Conservation (phyloP, 2,113 vertebrate genomes). For the Mus spicilegus region DNA sequence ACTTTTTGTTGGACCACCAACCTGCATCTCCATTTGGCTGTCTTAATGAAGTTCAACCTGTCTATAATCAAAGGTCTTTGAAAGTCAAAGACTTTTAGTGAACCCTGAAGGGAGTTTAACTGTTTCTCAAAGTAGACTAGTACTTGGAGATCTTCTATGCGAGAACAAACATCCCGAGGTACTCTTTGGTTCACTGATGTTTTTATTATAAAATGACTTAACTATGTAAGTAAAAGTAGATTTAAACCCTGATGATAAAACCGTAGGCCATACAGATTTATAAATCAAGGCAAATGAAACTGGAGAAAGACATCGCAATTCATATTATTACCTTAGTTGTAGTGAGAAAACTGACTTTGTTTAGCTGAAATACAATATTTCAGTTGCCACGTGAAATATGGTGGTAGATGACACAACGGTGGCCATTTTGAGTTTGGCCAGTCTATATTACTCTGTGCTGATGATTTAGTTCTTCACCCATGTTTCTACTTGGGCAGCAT, state of each 20-base stretch:
- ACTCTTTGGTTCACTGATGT: background rate
- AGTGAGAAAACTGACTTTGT: background rate
- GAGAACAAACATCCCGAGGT: background rate
- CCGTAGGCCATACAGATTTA: background rate
- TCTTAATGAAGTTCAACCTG: background rate
- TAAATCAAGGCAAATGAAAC: constrained; percentile 20
- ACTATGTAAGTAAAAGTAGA: background rate
- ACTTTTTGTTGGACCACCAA: background rate
- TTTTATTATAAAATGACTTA: constrained; percentile 51
- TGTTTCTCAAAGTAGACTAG: constrained; percentile 54
- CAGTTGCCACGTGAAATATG: background rate
- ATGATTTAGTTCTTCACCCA: background rate
- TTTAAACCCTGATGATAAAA: background rate
- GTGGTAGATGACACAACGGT: background rate
- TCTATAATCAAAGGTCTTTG: constrained; percentile 20
- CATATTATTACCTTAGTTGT: background rate
- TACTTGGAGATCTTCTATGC: background rate
- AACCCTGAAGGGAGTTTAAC: constrained; percentile 30
- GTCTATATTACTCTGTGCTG: background rate
- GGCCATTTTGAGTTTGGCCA: background rate
- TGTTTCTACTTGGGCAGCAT: background rate
- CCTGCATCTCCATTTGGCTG: background rate
- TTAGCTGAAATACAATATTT: background rate
- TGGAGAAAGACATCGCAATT: background rate
- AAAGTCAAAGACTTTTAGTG: background rate